A percentile compares a stretch with the other conserved stretches of the same genome.
Conservation (phyloP, 2,888 invertebrate genomes). For the Ormyrus thymus region DNA sequence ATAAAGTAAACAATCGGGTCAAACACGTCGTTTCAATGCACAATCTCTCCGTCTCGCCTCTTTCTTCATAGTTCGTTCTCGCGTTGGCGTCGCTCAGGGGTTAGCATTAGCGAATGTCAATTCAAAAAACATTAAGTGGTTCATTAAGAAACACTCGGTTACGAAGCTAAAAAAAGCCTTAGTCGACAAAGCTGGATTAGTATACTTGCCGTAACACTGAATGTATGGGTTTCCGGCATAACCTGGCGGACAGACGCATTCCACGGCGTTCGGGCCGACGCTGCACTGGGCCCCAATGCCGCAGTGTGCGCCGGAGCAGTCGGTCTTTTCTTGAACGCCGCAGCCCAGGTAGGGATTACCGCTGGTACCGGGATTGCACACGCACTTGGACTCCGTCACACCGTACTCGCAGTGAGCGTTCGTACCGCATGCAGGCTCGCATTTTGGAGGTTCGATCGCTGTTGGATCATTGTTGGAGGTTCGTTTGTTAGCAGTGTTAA, state of each 20-base stretch:
- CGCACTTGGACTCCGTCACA: conserved; percentile 82
- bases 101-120: conserved; percentile 47
- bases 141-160: conserved; percentile 34
- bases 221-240: conserved; percentile 92
- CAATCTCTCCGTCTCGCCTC: background rate
- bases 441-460: conserved; percentile 87
- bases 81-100: background rate
- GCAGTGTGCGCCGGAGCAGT: conserved; percentile 84
- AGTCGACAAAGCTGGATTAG: conserved; percentile 51
- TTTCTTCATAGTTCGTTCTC: conserved; percentile 34
- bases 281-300: conserved; percentile 88
- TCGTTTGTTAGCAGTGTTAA: conserved; percentile 32
- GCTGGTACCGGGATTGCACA: conserved; percentile 87
- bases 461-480: conserved; percentile 64
- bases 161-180: conserved; percentile 47
- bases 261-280: conserved; percentile 83
- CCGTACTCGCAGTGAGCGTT: conserved; percentile 94
- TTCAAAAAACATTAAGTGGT: background rate
- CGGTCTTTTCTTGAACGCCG: conserved; percentile 81
- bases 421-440: conserved; percentile 86
- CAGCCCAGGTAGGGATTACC: conserved; percentile 94
- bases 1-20: background rate
- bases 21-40: conserved; percentile 13
- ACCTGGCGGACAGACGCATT: conserved; percentile 89
- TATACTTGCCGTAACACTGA: conserved; percentile 81